Evolutionary conservation across 2,113 vertebrate species (phyloP).

Genomic region (Cacatua alba): DNA sequence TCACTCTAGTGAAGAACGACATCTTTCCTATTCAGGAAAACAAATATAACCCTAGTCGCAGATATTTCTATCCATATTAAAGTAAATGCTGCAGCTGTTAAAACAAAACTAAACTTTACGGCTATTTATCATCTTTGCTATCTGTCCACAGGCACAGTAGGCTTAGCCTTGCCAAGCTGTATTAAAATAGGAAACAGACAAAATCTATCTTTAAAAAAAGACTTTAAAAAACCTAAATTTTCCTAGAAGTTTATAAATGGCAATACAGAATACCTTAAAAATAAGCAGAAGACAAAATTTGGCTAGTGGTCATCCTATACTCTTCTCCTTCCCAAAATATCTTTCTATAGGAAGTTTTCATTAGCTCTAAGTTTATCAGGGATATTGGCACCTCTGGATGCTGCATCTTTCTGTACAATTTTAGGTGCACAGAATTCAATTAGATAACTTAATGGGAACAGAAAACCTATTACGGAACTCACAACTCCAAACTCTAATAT

Average conservation of each 20-base stretch:
- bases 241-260: not conserved
- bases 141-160: not conserved
- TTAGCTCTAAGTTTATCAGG: not conserved
- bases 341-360: not conserved
- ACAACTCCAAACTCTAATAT: not conserved
- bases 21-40: not conserved
- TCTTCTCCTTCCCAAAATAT: not conserved
- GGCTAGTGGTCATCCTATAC: not conserved
- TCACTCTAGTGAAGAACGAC: not conserved
- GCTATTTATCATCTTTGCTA: slow-evolving; percentile 8
- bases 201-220: not conserved
- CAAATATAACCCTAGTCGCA: not conserved
- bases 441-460: slow-evolving; percentile 21
- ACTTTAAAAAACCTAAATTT: not conserved
- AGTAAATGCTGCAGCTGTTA: slow-evolving; percentile 41
- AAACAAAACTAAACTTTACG: slow-evolving; percentile 39
- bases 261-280: not conserved
- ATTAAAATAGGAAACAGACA: not conserved
- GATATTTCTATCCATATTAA: not conserved
- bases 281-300: not conserved
- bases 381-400: not conserved
- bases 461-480: slow-evolving; percentile 23
- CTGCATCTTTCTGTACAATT: not conserved
- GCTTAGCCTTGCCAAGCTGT: not conserved
- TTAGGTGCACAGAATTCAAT: not conserved